Evolutionary conservation across 92 coral and sea anemone genomes (phyloP).

Genomic region (Pocillopora meandrina): DNA sequence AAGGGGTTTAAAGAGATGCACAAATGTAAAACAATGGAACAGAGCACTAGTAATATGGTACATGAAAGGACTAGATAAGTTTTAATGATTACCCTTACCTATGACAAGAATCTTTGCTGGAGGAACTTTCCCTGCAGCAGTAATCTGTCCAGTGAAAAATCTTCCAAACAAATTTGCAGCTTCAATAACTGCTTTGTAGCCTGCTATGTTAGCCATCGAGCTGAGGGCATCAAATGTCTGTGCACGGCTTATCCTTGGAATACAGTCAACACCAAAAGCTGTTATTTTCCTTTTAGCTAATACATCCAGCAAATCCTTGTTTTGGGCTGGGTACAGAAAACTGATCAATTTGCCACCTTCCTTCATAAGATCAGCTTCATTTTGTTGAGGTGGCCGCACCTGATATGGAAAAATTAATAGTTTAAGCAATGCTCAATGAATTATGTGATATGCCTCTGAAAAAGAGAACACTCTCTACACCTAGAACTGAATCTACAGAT

Average conservation of each 20-base stretch:
- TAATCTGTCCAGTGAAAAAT: constrained; percentile 97
- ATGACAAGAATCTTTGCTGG: constrained; percentile 96
- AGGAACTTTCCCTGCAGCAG: constrained; percentile 99
- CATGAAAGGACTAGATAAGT: background rate
- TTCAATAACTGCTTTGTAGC: constrained; percentile 96
- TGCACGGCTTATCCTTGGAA: constrained; percentile 95
- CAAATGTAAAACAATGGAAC: too few species aligned
- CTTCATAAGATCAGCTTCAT: constrained; percentile 92
- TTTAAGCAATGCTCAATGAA: too few species aligned
- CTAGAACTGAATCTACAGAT: too few species aligned
- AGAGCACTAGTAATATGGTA: too few species aligned
- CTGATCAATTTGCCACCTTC: constrained; percentile 88
- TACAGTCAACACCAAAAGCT: constrained; percentile 95
- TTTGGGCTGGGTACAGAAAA: constrained; percentile 97
- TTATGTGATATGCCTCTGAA: too few species aligned
- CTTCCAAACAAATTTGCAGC: constrained; percentile 98
- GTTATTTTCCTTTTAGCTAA: constrained; percentile 84
- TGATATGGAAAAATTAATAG: constrained; percentile 14
- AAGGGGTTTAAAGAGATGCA: too few species aligned
- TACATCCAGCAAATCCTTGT: constrained; percentile 76
- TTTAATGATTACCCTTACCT: constrained; percentile 46
- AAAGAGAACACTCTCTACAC: too few species aligned
- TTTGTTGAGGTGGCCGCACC: constrained; percentile 91
- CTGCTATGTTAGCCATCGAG: constrained; percentile 99
- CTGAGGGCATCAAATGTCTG: constrained; percentile 94